Percentiles rank a stretch among this genome's conserved stretches.
Conservation (phyloP, 2,113 vertebrate genomes). For the Gallinago undulata region DNA sequence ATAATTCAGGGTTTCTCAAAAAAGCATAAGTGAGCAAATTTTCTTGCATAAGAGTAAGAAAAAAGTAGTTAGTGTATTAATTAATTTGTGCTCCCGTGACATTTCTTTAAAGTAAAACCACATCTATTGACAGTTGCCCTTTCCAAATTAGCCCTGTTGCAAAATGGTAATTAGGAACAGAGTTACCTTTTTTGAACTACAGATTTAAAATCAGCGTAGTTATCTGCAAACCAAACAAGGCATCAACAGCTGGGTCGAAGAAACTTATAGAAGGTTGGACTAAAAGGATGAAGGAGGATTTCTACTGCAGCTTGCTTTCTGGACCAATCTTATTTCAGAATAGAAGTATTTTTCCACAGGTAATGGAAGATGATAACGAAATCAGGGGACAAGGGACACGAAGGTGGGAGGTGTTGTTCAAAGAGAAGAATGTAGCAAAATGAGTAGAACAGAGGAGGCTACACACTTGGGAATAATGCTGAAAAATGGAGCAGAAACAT, state of each 20-base stretch:
- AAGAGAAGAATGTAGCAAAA: not conserved
- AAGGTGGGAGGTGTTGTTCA: not conserved
- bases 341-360: not conserved
- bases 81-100: not conserved
- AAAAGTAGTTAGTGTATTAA: not conserved
- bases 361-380: not conserved
- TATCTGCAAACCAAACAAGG: not conserved
- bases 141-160: not conserved
- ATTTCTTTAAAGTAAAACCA: not conserved
- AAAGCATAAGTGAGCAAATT: not conserved
- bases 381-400: not conserved
- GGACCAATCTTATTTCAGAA: not conserved
- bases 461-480: not conserved
- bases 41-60: not conserved
- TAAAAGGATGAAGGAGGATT: not conserved
- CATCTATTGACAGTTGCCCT: not conserved
- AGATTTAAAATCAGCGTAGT: not conserved
- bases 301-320: not conserved
- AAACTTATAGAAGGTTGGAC: not conserved
- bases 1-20: not conserved
- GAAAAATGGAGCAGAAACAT: not conserved
- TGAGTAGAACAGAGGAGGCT: not conserved
- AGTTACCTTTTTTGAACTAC: not conserved
- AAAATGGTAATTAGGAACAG: not conserved
- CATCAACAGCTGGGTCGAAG: not conserved